Base-by-base conservation (phyloP, 2,797 vertebrate species). In the Buphagus erythrorhynchus region DNA sequence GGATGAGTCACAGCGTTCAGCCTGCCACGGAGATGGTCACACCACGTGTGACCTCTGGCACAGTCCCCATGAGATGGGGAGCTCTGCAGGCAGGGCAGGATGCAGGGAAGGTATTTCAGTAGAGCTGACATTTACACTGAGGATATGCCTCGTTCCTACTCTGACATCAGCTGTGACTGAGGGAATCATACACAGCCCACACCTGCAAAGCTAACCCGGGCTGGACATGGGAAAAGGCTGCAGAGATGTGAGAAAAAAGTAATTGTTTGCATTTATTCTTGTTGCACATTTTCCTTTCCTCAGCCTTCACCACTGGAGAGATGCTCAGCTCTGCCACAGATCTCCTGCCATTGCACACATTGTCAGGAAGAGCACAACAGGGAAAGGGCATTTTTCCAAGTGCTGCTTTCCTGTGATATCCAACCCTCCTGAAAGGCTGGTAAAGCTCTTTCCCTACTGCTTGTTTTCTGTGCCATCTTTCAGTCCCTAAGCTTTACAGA, bases 21-120 rank as follows among this genome's bases (percentile, higher is more conserved):
- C 24, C 65, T 22, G 49, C 26, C 87, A 33, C 40, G 0, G 22
- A 18, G 2, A 5, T 0, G 4, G 57, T 8, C 43, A 38, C n/a
- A 6, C 9, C 7, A 0, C 0, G 1, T 1, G 59, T 21, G 28
- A 42, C 57, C 78, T 29, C 77, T 9, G 0, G 51, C 28, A 9
- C 22, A 5, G 36, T 4, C 24, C 68, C 65, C 66, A 3, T 0
- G 4, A 17, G 72, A 19, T 1, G 5, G 36, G 63, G 33, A 35
- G 69, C 42, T 75, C 69, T 3, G 5, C 28, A 66, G 62, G 43
- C 73, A 81, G 29, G 28, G 1, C 14, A 49, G 80, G 40, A 35
- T 8, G 42, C 38, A 18, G 63, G 69, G 54, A 54, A 40, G 33
- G 38, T 14, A 17, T 42, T 83, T 42, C 79, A 43, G 28, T 65